Percentiles rank a stretch among this genome's conserved stretches.
These are phyloP conservation scores for Agriopis marginaria DNA, from an alignment of 2,888 invertebrate species.

Conservation along the genomic window DNA sequence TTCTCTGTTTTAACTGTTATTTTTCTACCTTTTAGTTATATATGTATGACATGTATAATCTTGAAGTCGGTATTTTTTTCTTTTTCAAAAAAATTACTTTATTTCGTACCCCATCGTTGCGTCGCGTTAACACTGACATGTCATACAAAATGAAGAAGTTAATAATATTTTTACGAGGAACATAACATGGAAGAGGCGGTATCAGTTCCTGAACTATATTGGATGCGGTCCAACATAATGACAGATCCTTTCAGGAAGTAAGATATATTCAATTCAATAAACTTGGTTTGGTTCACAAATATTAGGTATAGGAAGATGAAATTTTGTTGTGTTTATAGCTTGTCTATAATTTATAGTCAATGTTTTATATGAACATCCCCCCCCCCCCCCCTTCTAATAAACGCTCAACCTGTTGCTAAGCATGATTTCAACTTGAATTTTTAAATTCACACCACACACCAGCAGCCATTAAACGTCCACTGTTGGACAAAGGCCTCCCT, in stretches of 20 bases:
- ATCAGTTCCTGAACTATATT: conserved; percentile 26
- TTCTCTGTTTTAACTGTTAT: too few species aligned
- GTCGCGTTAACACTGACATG: conserved; percentile 19
- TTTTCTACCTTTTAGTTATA: too few species aligned
- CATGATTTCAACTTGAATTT: too few species aligned
- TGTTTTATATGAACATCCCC: too few species aligned
- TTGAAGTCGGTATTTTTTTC: too few species aligned
- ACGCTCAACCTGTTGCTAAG: background rate
- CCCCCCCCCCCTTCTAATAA: background rate
- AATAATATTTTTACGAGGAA: conserved; percentile 34
- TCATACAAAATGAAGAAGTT: conserved; percentile 28
- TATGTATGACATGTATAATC: too few species aligned
- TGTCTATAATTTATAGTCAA: background rate
- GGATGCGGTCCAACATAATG: conserved; percentile 33
- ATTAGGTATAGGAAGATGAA: conserved; percentile 16
- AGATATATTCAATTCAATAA: conserved; percentile 22
- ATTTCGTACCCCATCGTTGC: background rate
- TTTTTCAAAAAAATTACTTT: background rate
- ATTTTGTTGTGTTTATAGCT: background rate
- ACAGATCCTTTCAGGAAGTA: conserved; percentile 32
- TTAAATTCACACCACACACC: too few species aligned
- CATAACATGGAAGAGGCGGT: conserved; percentile 33
- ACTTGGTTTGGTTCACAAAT: conserved; percentile 16
- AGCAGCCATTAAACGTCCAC: too few species aligned
- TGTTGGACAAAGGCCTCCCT: too few species aligned